Conservation (phyloP, 2,113 vertebrate species). For the Pithys albifrons region DNA sequence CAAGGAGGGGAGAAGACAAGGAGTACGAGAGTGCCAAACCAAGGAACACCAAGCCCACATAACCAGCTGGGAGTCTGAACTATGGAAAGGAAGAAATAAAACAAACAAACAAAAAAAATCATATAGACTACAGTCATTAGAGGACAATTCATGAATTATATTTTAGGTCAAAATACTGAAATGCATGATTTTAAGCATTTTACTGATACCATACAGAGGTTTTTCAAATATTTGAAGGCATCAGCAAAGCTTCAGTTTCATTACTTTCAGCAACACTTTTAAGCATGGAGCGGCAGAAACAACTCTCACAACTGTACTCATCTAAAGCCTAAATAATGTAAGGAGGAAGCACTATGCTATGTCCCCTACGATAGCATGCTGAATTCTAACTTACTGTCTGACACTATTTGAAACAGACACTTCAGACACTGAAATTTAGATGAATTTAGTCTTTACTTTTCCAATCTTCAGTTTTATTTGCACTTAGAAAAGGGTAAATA, state of each 20-base stretch:
- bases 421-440: not conserved
- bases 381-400: not conserved
- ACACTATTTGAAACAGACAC: not conserved
- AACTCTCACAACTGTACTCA: not conserved
- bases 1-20: conserved; percentile 87
- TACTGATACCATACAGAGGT: not conserved
- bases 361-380: not conserved
- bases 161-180: not conserved
- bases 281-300: not conserved
- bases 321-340: not conserved
- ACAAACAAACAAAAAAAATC: not conserved
- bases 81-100: conserved; percentile 54
- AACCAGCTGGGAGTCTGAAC: conserved; percentile 86
- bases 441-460: not conserved
- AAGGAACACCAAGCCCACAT: conserved; percentile 91
- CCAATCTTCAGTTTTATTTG: not conserved
- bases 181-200: not conserved
- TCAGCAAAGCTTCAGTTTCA: not conserved
- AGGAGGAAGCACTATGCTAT: not conserved
- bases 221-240: not conserved
- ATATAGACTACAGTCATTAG: not conserved
- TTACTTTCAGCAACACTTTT: not conserved
- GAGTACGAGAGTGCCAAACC: conserved; percentile 86
- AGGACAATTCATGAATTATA: not conserved
- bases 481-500: not conserved